phyloP scores from a whole-genome alignment of 2,113 vertebrate species.

The Miniopterus natalensis region DNA sequence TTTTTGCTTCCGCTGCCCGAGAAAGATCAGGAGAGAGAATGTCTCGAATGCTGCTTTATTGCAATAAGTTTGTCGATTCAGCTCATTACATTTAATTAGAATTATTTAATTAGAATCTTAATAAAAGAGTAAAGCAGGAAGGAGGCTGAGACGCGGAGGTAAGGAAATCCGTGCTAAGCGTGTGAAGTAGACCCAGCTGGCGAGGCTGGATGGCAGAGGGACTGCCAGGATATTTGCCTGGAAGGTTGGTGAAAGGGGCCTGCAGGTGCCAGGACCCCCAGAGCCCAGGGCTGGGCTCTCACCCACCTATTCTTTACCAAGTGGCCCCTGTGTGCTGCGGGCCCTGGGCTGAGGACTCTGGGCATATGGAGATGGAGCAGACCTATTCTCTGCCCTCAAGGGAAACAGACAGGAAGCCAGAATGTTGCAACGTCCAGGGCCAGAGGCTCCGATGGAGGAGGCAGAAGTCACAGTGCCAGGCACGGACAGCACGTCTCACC shows the following conservation, averaged over 20 bases:
- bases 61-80: conserved; percentile 78
- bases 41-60: conserved; percentile 62
- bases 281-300: not conserved
- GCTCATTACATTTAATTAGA: conserved; percentile 86
- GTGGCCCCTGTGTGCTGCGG: not conserved
- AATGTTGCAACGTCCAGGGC: not conserved
- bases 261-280: not conserved
- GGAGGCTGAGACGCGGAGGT: conserved; percentile 65
- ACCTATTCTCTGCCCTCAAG: not conserved
- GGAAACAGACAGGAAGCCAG: not conserved
- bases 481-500: not conserved
- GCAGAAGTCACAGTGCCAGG: not conserved
- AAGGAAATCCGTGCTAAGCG: conserved; percentile 58
- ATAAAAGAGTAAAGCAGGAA: conserved; percentile 83
- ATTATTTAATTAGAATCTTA: conserved; percentile 86
- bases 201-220: not conserved
- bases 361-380: not conserved
- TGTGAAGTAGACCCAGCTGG: conserved; percentile 61
- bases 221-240: not conserved
- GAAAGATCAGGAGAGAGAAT: not conserved
- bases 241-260: not conserved
- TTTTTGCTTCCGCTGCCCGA: not conserved
- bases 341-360: not conserved
- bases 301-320: not conserved
- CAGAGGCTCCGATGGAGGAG: not conserved